Conservation (phyloP, 2,888 invertebrate genomes). For the Cosmia pyralina region DNA sequence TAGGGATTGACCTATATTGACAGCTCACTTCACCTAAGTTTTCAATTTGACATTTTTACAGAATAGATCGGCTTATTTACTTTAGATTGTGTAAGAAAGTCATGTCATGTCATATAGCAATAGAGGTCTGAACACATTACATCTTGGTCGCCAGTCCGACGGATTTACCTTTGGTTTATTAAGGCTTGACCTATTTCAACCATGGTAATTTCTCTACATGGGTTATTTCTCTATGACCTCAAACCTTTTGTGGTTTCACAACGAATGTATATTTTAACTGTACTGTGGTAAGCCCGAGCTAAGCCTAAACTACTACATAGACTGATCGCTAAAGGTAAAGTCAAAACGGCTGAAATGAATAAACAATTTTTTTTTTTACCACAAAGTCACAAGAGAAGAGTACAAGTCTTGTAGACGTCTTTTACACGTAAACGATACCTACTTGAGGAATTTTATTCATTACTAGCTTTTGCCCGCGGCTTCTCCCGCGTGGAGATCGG, state of each 20-base stretch:
- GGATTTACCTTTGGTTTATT: conserved; percentile 17
- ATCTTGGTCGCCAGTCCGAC: neutral
- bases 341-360: conserved; percentile 70
- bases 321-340: conserved; percentile 84
- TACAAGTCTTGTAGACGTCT: neutral
- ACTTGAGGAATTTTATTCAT: neutral
- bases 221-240: conserved; percentile 30
- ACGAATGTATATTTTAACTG: conserved; percentile 11
- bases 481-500: no score
- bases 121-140: neutral
- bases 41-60: neutral
- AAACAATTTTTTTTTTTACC: neutral
- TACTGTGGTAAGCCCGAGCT: conserved; percentile 21
- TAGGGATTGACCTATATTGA: neutral
- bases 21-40: neutral
- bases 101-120: neutral
- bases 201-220: conserved; percentile 18
- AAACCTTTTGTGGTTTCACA: conserved; percentile 39
- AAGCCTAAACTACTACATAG: conserved; percentile 58
- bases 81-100: neutral
- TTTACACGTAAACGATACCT: neutral
- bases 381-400: no score
- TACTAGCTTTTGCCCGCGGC: no score
- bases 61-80: neutral
- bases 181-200: conserved; percentile 41